Evolutionary conservation across 2,888 invertebrate species (phyloP).

Genomic region (Luffia ferchaultella): DNA sequence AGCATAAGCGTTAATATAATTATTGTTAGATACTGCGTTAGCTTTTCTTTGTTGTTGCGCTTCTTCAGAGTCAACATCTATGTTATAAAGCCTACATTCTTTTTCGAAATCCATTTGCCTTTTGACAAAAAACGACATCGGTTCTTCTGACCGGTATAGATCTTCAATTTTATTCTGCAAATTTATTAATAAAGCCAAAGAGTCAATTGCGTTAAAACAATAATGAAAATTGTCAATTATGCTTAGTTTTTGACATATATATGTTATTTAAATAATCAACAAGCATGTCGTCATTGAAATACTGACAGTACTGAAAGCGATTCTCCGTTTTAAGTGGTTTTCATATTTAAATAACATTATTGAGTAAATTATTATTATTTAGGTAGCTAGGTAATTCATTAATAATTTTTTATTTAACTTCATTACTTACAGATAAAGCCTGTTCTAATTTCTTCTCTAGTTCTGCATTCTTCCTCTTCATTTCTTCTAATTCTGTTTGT

Average conservation of each 20-base stretch:
- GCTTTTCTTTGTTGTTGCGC: conserved; percentile 36
- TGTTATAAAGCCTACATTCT: conserved; percentile 52
- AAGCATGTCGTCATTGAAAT: no score
- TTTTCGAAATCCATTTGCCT: conserved; percentile 53
- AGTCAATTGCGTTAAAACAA: conserved; percentile 1
- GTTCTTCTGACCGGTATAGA: conserved; percentile 38
- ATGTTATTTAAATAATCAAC: no score
- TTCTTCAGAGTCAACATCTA: conserved; percentile 46
- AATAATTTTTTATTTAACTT: no score
- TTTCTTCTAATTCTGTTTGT: conserved; percentile 80
- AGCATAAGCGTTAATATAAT: conserved; percentile 25
- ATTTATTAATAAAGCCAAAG: conserved; percentile 26
- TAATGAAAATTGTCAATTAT: no score
- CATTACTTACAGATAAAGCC: conserved; percentile 65
- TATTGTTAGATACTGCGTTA: conserved; percentile 31
- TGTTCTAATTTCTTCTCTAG: conserved; percentile 81
- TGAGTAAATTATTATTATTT: no score
- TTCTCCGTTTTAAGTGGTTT: no score
- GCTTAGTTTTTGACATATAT: no score
- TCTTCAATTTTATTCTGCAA: conserved; percentile 47
- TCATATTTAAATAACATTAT: no score
- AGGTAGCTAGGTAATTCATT: no score
- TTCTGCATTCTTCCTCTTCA: conserved; percentile 77
- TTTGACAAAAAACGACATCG: conserved; percentile 54
- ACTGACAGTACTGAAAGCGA: no score